These are phyloP conservation scores for Melanostigma gelatinosum DNA, from an alignment of 2,113 vertebrate genomes.

Conservation along the genomic window DNA sequence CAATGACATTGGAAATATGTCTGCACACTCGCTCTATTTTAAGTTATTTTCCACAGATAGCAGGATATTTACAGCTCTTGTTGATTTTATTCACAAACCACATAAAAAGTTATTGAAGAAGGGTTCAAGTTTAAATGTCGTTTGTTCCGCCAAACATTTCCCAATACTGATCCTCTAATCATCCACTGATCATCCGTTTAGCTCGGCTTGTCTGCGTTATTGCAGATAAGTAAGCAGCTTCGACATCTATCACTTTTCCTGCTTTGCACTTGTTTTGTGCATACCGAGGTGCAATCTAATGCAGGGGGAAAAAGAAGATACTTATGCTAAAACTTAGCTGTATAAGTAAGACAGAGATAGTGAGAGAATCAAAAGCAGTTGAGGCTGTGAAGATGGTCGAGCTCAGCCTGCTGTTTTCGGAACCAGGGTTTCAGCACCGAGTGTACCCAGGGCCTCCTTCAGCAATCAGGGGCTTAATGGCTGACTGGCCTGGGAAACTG, in stretches of 20 bases:
- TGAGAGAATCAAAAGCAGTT: background rate
- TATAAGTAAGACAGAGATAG: background rate
- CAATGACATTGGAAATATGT: background rate
- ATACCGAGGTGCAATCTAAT: background rate
- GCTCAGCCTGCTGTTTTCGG: constrained; percentile 48
- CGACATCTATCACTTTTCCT: constrained; percentile 8
- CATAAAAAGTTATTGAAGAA: background rate
- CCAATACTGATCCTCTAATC: background rate
- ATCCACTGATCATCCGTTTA: background rate
- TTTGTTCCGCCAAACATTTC: background rate
- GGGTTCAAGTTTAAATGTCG: background rate
- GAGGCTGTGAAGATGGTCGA: constrained; percentile 27
- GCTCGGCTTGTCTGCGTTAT: background rate
- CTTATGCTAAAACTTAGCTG: background rate
- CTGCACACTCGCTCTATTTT: background rate
- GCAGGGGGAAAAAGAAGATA: background rate
- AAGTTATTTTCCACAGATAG: background rate
- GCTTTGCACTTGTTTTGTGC: constrained; percentile 4
- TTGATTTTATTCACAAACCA: constrained; percentile 7
- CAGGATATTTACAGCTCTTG: background rate
- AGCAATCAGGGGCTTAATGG: constrained; percentile 64
- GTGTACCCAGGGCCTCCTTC: constrained; percentile 46
- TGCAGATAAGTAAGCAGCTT: constrained; percentile 9
- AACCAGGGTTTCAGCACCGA: constrained; percentile 34
- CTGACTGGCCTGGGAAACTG: constrained; percentile 55